Evolutionary conservation across 2,113 vertebrate species (phyloP).

Genomic region (Alethe castanea): DNA sequence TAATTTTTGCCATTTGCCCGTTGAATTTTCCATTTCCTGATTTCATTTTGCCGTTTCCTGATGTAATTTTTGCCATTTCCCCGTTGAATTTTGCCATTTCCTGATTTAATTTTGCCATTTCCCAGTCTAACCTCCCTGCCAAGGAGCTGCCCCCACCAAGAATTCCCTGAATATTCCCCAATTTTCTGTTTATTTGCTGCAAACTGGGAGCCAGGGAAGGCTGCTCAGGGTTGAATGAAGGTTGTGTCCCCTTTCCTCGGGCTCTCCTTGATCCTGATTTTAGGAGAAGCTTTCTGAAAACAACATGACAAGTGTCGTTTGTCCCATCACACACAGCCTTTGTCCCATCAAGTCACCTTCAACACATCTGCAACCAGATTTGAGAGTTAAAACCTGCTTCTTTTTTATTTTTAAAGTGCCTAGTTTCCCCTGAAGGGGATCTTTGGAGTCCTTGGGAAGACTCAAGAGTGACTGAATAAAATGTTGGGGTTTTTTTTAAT

Average conservation of each 20-base stretch:
- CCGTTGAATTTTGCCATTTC: too few species aligned
- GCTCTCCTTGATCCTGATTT: conserved; percentile 45
- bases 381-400: background rate
- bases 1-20: background rate
- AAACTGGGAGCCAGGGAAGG: background rate
- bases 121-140: background rate
- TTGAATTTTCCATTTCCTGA: rapidly evolving
- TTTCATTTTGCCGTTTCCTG: background rate
- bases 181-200: background rate
- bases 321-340: background rate
- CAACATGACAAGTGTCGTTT: background rate
- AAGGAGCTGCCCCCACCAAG: background rate
- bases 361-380: background rate
- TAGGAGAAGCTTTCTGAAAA: conserved; percentile 3
- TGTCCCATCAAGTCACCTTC: conserved; percentile 34
- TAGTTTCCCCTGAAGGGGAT: background rate
- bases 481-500: background rate
- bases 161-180: rapidly evolving
- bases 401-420: background rate
- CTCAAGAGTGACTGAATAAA: background rate
- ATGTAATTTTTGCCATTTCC: background rate
- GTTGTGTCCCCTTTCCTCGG: background rate
- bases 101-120: background rate
- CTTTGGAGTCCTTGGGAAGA: background rate
- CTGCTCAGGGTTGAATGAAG: background rate